Conservation (phyloP, 2,113 vertebrate genomes). For the Tetrax tetrax region DNA sequence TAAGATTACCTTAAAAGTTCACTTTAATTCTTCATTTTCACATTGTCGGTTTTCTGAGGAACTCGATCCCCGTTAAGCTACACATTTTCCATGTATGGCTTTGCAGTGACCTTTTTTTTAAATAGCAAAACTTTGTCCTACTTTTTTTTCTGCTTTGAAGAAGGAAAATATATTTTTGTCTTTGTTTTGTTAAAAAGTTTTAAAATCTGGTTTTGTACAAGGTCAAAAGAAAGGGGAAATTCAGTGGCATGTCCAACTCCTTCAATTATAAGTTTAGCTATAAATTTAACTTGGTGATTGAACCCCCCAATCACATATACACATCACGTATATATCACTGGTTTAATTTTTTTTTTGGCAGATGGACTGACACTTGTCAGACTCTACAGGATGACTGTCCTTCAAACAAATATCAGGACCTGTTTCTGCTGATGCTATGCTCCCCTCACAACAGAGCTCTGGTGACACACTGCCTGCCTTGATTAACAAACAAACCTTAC, state of each 20-base stretch:
- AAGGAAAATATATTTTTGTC: not conserved
- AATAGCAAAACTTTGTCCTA: not conserved
- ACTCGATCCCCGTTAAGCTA: not conserved
- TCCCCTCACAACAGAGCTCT: not conserved
- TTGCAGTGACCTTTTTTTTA: not conserved
- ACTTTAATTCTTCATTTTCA: not conserved
- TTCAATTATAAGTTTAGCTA: not conserved
- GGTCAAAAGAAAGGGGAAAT: not conserved
- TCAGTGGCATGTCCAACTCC: not conserved
- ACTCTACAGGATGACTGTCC: not conserved
- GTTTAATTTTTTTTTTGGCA: not conserved
- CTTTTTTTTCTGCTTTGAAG: not conserved
- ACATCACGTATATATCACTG: not conserved
- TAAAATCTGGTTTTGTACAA: not conserved
- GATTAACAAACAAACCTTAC: not conserved
- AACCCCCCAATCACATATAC: not conserved
- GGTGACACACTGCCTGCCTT: not conserved
- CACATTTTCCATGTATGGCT: not conserved
- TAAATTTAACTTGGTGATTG: not conserved
- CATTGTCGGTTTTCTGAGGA: not conserved
- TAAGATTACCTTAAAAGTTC: not conserved
- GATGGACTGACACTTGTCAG: not conserved
- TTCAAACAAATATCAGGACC: not conserved
- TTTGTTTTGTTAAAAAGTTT: not conserved
- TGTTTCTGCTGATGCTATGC: not conserved